Conservation (phyloP, 2,888 invertebrate genomes). For the Epirrhoe tristata region DNA sequence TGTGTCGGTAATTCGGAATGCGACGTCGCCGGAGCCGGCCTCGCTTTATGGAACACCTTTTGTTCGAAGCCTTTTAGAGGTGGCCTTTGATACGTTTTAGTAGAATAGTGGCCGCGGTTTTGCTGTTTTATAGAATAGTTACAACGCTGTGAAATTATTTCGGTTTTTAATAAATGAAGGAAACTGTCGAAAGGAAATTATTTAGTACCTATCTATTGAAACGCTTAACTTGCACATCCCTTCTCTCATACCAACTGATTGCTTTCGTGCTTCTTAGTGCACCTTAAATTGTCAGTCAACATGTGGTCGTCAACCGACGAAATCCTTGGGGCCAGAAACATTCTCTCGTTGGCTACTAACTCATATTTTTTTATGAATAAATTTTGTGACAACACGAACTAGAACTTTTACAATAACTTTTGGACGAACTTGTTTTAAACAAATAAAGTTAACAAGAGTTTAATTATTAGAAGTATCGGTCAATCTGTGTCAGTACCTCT, state of each 20-base stretch:
- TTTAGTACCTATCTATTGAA: not conserved
- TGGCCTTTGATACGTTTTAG: slow-evolving; percentile 23
- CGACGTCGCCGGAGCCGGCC: slow-evolving; percentile 6
- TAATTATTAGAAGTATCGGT: not conserved
- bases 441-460: not conserved
- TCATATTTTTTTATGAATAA: too few species aligned
- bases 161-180: not conserved
- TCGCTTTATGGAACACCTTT: slow-evolving; percentile 19
- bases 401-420: too few species aligned
- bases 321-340: too few species aligned
- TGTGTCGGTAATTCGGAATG: slow-evolving; percentile 25
- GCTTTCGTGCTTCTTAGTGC: too few species aligned
- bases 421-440: too few species aligned
- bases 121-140: slow-evolving; percentile 8
- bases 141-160: not conserved
- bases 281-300: too few species aligned
- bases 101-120: slow-evolving; percentile 6
- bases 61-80: slow-evolving; percentile 6
- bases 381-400: too few species aligned
- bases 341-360: too few species aligned
- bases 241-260: too few species aligned
- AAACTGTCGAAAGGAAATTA: not conserved
- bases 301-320: too few species aligned
- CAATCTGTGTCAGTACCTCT: not conserved
- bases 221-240: too few species aligned